These are phyloP conservation scores for Phainopepla nitens DNA, from an alignment of 2,113 vertebrate genomes.

Conservation along the genomic window DNA sequence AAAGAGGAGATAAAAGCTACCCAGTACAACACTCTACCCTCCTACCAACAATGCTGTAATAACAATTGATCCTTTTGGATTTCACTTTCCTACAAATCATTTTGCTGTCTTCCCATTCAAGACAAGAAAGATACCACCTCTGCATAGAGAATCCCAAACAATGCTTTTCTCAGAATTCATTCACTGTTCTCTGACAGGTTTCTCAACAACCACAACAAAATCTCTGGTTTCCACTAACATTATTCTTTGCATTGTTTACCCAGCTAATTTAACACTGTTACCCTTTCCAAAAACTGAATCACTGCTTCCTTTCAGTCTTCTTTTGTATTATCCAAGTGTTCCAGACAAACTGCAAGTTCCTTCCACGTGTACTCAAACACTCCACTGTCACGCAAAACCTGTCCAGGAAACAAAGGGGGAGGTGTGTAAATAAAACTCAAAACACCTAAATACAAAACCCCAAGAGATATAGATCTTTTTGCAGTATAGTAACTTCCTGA, in stretches of 20 bases:
- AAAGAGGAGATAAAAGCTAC: neutral
- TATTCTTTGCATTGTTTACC: conserved; percentile 26
- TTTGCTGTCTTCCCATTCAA: neutral
- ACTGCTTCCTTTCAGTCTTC: conserved; percentile 77
- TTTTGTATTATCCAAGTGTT: neutral
- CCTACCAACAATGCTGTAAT: neutral
- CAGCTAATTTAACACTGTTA: conserved; percentile 64
- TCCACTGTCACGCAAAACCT: no score
- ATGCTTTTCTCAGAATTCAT: conserved; percentile 9
- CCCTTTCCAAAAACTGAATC: conserved; percentile 89
- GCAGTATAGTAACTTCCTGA: neutral
- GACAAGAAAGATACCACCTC: neutral
- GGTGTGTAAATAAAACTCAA: no score
- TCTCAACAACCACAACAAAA: neutral
- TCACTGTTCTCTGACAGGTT: neutral
- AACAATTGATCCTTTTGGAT: neutral
- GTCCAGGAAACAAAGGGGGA: no score
- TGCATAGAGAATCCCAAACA: neutral
- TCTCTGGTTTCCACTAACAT: conserved; percentile 15
- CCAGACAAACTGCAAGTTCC: no score
- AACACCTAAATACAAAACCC: no score
- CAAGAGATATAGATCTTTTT: neutral
- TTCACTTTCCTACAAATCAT: neutral
- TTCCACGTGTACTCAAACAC: no score
- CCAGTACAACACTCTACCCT: neutral